A percentile compares a stretch with the other conserved stretches of the same genome.
phyloP scores from a whole-genome alignment of 2,797 vertebrate genomes.

The Clarias platycephalus region DNA sequence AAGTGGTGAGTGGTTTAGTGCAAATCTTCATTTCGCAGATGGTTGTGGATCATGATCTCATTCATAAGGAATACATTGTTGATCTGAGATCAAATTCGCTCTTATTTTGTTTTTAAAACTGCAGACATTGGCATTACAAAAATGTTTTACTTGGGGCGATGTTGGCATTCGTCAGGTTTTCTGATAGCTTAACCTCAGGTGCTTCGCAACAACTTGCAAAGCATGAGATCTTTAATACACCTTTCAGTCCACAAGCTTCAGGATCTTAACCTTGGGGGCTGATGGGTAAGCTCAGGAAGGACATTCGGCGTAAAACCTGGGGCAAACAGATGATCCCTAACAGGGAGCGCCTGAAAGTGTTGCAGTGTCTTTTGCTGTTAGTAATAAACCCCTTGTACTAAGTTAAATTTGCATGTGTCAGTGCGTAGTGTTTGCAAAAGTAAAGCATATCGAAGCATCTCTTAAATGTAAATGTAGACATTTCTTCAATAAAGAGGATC shows the following conservation, averaged over 20 bases:
- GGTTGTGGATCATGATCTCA: slow-evolving; percentile 28
- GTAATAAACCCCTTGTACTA: not conserved
- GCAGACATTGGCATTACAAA: no score
- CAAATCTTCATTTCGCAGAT: slow-evolving; percentile 20
- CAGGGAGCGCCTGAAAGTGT: not conserved
- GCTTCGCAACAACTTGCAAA: not conserved
- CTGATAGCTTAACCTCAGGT: not conserved
- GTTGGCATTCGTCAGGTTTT: not conserved
- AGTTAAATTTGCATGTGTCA: not conserved
- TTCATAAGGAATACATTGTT: slow-evolving; percentile 14
- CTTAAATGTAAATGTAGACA: not conserved
- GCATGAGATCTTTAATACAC: not conserved
- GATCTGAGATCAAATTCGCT: not conserved
- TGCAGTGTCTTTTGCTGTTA: not conserved
- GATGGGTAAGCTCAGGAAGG: no score
- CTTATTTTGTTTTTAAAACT: not conserved
- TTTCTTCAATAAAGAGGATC: not conserved
- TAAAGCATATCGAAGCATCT: not conserved
- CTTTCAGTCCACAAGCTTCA: not conserved
- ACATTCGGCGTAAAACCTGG: no score
- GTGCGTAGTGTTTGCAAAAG: not conserved
- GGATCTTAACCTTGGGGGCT: not conserved
- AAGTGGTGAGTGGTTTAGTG: slow-evolving; percentile 16
- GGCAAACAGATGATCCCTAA: no score
- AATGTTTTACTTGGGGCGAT: not conserved